phyloP scores from a whole-genome alignment of 2,797 vertebrate genomes.

The Alouatta caraya region DNA sequence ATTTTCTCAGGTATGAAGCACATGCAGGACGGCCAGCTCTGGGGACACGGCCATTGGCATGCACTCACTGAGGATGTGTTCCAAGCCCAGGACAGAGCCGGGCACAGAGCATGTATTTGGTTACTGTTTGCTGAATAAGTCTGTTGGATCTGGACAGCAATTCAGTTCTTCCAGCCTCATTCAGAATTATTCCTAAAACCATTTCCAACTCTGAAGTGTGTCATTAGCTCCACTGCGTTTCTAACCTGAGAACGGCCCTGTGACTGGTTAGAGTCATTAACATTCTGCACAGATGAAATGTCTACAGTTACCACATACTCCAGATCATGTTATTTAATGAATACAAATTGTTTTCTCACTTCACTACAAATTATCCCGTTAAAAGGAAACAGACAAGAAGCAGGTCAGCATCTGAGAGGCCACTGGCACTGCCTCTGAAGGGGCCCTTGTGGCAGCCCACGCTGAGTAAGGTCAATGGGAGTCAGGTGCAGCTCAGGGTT shows the following conservation, averaged over 20 bases:
- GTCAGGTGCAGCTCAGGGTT: neutral
- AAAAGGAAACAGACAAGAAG: conserved; percentile 8
- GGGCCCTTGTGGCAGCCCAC: neutral
- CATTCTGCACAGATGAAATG: neutral
- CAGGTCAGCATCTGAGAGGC: neutral
- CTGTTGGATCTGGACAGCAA: neutral
- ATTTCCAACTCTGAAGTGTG: neutral
- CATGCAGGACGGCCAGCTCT: neutral
- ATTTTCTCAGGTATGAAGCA: neutral
- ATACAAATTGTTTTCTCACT: neutral
- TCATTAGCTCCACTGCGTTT: neutral
- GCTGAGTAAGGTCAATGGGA: neutral
- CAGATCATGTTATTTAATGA: neutral
- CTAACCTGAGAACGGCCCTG: neutral
- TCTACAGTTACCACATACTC: neutral
- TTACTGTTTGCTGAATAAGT: neutral
- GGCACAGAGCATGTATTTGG: neutral
- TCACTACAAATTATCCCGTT: neutral
- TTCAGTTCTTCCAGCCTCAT: neutral
- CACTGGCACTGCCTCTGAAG: neutral
- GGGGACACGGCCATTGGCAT: neutral
- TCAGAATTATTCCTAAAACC: neutral
- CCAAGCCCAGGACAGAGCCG: neutral
- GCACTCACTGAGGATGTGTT: neutral
- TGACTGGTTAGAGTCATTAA: neutral